phyloP scores from a whole-genome alignment of 2,888 invertebrate genomes.

The Monopis laevigella region DNA sequence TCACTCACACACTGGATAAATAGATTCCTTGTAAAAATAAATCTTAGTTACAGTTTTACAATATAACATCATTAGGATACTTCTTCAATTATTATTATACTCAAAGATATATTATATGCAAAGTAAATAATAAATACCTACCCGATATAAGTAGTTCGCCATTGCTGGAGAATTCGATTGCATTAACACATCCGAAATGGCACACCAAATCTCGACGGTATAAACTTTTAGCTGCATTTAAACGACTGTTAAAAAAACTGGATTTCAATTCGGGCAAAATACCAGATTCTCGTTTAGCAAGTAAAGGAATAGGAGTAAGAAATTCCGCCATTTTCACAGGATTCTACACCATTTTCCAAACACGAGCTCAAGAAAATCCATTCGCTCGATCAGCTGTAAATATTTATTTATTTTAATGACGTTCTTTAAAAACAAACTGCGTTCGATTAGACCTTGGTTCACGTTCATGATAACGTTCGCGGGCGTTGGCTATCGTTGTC shows the following conservation, averaged over 20 bases:
- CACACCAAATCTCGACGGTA: conserved; percentile 85
- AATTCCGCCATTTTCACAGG: conserved; percentile 55
- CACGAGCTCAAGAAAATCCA: conserved; percentile 26
- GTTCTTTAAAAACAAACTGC: too few species aligned
- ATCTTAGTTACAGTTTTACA: too few species aligned
- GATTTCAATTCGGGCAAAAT: conserved; percentile 66
- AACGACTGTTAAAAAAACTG: conserved; percentile 68
- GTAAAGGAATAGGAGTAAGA: conserved; percentile 68
- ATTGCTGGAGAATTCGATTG: conserved; percentile 91
- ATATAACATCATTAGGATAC: too few species aligned
- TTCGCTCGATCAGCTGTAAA: conserved; percentile 51
- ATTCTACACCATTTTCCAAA: conserved; percentile 39
- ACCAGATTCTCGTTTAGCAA: conserved; percentile 71
- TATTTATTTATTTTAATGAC: conserved; percentile 42
- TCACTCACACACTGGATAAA: too few species aligned
- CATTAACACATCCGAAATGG: conserved; percentile 97
- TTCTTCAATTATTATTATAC: too few species aligned
- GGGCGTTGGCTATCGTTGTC: too few species aligned
- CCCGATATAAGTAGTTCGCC: conserved; percentile 90
- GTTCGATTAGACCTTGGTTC: too few species aligned
- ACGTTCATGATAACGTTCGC: too few species aligned
- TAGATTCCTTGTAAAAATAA: too few species aligned
- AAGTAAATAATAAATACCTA: conserved; percentile 51
- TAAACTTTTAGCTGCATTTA: conserved; percentile 76
- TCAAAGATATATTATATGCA: too few species aligned